phyloP scores from a whole-genome alignment of 2,113 vertebrate species.

The Calcarius ornatus region DNA sequence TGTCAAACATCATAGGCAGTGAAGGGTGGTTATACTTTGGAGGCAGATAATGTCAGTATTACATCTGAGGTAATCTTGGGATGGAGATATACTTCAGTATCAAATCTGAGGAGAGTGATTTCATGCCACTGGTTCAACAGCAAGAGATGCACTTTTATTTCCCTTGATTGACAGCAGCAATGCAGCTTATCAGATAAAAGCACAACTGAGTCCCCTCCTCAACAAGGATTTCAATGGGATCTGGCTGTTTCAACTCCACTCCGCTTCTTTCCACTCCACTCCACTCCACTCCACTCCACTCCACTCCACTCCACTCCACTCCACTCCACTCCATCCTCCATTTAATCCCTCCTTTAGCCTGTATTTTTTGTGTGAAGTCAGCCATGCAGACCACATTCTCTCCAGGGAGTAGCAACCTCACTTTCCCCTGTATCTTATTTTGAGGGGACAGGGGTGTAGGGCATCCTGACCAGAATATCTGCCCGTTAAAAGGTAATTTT shows the following conservation, averaged over 20 bases:
- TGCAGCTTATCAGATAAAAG: neutral
- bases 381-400: neutral
- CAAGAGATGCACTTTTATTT: neutral
- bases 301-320: too few relatives aligned
- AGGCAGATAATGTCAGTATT: accelerated
- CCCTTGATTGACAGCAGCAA: neutral
- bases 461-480: neutral
- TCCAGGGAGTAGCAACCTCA: neutral
- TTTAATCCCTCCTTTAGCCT: neutral
- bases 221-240: neutral
- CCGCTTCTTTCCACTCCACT: too few relatives aligned
- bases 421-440: neutral
- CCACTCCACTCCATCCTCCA: too few relatives aligned
- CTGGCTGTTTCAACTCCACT: neutral
- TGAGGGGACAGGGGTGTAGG: neutral
- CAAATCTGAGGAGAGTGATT: neutral
- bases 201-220: neutral
- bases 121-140: neutral
- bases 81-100: neutral
- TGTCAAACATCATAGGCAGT: neutral
- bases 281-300: too few relatives aligned
- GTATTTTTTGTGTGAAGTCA: neutral
- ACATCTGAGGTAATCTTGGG: neutral
- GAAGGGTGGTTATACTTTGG: neutral
- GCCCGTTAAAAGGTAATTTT: neutral